Evolutionary conservation across 92 coral and sea anemone genomes (phyloP).

Genomic region (Epizoanthus fatuus): DNA sequence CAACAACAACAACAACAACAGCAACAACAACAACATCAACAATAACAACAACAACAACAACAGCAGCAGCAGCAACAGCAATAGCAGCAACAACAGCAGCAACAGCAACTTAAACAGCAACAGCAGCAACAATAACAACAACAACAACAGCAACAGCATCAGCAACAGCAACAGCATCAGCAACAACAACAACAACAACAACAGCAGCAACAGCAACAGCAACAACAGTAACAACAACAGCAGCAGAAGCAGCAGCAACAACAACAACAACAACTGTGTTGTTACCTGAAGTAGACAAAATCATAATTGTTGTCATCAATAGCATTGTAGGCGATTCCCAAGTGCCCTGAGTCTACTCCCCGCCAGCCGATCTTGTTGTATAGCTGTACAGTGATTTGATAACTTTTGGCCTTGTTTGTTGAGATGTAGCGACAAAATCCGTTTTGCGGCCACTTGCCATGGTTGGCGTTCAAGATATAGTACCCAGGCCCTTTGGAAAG

Average conservation of each 20-base stretch:
- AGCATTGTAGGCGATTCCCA: slow-evolving; percentile 68
- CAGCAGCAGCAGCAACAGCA: too few species aligned
- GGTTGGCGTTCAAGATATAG: slow-evolving; percentile 69
- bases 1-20: not conserved
- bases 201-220: not conserved
- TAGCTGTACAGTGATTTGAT: slow-evolving; percentile 51
- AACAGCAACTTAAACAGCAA: too few species aligned
- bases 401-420: slow-evolving; percentile 4
- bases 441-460: slow-evolving; percentile 68
- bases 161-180: not conserved
- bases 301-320: slow-evolving; percentile 68
- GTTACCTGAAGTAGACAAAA: slow-evolving; percentile 81
- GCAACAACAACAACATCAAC: not conserved
- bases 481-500: slow-evolving; percentile 47
- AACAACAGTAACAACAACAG: not conserved
- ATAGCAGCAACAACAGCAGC: too few species aligned
- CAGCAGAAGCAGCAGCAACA: not conserved
- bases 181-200: not conserved
- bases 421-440: slow-evolving; percentile 63
- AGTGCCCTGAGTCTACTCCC: slow-evolving; percentile 63
- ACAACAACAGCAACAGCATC: not conserved
- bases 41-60: not conserved
- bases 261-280: not conserved
- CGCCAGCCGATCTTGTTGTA: slow-evolving; percentile 70
- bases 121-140: not conserved